phyloP scores from a whole-genome alignment of 1,140 invertebrate genomes.

The Bombus soroeensis region DNA sequence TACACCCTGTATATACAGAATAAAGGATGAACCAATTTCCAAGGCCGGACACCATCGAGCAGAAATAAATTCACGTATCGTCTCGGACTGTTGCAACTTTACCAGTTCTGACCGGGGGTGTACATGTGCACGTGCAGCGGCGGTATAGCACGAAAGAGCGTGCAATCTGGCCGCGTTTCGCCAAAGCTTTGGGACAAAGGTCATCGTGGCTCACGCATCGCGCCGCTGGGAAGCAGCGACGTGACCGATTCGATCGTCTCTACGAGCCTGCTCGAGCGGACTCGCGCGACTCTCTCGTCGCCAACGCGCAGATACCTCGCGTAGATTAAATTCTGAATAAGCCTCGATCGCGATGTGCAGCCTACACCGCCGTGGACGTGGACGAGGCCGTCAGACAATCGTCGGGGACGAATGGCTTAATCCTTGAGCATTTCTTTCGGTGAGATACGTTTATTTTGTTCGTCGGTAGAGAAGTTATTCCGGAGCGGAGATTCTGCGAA shows the following conservation, averaged over 20 bases:
- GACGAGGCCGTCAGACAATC: background rate
- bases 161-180: constrained; percentile 9
- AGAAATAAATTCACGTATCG: too few species aligned
- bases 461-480: background rate
- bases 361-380: constrained; percentile 5
- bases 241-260: constrained; percentile 52
- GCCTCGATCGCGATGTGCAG: constrained; percentile 7
- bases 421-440: constrained; percentile 6
- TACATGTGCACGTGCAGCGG: background rate
- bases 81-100: too few species aligned
- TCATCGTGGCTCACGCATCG: constrained; percentile 54
- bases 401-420: constrained; percentile 17
- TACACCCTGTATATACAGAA: too few species aligned
- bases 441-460: background rate
- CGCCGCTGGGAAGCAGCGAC: constrained; percentile 63
- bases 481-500: background rate
- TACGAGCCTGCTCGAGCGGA: background rate
- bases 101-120: background rate
- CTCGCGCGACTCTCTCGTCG: constrained; percentile 8
- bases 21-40: too few species aligned
- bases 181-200: constrained; percentile 38
- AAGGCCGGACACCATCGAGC: too few species aligned
- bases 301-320: constrained; percentile 27
- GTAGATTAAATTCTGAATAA: constrained; percentile 46
- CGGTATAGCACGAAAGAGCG: background rate